Percentiles rank a stretch among this genome's conserved stretches.
phyloP scores from a whole-genome alignment of 1,140 invertebrate genomes.

The Lycorma delicatula region DNA sequence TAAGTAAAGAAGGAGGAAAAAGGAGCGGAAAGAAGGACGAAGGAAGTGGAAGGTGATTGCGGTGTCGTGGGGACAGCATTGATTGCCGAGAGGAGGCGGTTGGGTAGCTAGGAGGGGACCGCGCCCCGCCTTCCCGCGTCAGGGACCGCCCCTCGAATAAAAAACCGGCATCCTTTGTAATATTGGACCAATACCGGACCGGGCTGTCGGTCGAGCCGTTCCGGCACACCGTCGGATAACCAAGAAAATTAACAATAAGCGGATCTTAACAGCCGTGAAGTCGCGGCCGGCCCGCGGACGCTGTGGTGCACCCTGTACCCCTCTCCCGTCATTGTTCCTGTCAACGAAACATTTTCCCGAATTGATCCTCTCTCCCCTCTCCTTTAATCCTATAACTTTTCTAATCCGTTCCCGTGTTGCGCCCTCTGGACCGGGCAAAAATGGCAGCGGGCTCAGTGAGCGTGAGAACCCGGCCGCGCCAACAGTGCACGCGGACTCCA shows the following conservation, averaged over 20 bases:
- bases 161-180: constrained; percentile 2
- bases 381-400: constrained; percentile 17
- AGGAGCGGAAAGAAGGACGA: neutral
- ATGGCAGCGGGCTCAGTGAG: constrained; percentile 11
- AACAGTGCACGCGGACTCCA: neutral
- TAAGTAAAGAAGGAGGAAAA: neutral
- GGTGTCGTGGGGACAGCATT: neutral
- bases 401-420: constrained; percentile 12
- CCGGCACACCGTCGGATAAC: neutral
- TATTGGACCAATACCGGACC: neutral
- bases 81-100: neutral
- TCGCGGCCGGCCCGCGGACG: neutral
- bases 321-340: neutral
- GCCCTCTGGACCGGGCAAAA: constrained; percentile 7
- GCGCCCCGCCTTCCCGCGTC: neutral
- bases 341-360: constrained; percentile 7
- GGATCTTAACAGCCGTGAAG: too few species aligned
- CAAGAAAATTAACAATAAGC: constrained; percentile 6
- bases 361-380: constrained; percentile 8
- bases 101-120: neutral
- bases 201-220: neutral
- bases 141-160: constrained; percentile 5
- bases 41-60: neutral
- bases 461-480: neutral
- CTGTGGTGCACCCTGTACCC: neutral